Conservation (phyloP, 2,888 invertebrate genomes). For the Thymelicus lineola region DNA sequence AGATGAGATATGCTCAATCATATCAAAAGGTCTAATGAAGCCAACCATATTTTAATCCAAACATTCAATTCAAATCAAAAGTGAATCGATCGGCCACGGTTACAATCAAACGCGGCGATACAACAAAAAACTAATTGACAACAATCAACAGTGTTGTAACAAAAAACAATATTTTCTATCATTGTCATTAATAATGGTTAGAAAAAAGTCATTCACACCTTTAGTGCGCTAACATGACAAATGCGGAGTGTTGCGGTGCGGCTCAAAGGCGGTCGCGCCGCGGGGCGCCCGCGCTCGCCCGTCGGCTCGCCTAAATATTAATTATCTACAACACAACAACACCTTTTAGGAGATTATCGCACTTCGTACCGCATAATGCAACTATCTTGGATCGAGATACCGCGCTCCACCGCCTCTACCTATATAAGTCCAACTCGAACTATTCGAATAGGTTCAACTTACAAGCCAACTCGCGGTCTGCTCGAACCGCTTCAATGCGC, state of each 20-base stretch:
- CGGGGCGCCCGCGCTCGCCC: slow-evolving; percentile 72
- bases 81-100: slow-evolving; percentile 76
- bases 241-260: slow-evolving; percentile 69
- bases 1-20: slow-evolving; percentile 54
- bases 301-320: slow-evolving; percentile 78
- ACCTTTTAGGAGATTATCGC: slow-evolving; percentile 83
- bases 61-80: slow-evolving; percentile 76
- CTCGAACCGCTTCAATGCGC: background rate
- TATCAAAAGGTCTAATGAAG: slow-evolving; percentile 69
- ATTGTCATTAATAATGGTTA: slow-evolving; percentile 82
- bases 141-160: slow-evolving; percentile 79
- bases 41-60: slow-evolving; percentile 78
- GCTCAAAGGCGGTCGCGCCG: slow-evolving; percentile 70
- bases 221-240: slow-evolving; percentile 83
- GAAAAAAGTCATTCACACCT: slow-evolving; percentile 84
- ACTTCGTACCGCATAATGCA: slow-evolving; percentile 68
- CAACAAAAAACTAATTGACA: slow-evolving; percentile 83
- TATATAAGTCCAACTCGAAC: too few relatives aligned
- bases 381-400: slow-evolving; percentile 74
- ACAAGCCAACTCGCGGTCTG: too few relatives aligned
- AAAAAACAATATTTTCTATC: slow-evolving; percentile 83
- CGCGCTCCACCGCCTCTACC: slow-evolving; percentile 46
- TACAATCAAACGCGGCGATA: slow-evolving; percentile 67
- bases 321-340: slow-evolving; percentile 81
- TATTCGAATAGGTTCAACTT: too few relatives aligned